phyloP scores from a whole-genome alignment of 2,888 invertebrate genomes.

The Orthosia incerta region DNA sequence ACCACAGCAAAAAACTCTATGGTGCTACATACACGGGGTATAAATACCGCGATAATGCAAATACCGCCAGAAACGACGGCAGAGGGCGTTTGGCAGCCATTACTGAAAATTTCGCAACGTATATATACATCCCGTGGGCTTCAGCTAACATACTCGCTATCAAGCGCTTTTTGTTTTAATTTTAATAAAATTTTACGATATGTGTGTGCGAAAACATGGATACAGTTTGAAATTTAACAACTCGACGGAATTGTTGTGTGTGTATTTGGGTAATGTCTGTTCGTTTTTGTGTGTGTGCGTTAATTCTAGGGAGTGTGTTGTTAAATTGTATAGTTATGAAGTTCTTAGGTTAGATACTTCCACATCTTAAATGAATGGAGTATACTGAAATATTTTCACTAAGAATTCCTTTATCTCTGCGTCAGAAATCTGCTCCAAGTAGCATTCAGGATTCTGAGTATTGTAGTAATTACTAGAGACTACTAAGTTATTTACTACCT shows the following conservation, averaged over 20 bases:
- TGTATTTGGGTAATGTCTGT: conserved; percentile 11
- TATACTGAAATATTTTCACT: not conserved
- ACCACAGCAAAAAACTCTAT: conserved; percentile 63
- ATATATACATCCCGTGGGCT: conserved; percentile 80
- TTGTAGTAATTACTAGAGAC: conserved; percentile 33
- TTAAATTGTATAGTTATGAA: conserved; percentile 50
- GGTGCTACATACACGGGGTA: conserved; percentile 76
- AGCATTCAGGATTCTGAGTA: not conserved
- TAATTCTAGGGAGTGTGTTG: conserved; percentile 40
- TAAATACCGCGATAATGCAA: conserved; percentile 86
- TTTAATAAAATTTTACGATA: conserved; percentile 76
- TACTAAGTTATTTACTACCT: conserved; percentile 42
- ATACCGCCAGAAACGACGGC: conserved; percentile 79
- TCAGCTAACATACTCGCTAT: conserved; percentile 80
- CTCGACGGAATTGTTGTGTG: conserved; percentile 48
- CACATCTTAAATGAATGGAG: conserved; percentile 1
- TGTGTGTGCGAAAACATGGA: conserved; percentile 66
- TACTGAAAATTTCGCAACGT: conserved; percentile 83
- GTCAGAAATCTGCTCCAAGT: not conserved
- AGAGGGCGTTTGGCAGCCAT: conserved; percentile 78
- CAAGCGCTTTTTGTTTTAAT: conserved; percentile 79
- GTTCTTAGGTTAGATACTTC: conserved; percentile 41
- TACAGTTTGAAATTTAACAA: conserved; percentile 67
- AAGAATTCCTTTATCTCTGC: not conserved
- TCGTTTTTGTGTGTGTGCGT: conserved; percentile 30